phyloP scores from a whole-genome alignment of 2,797 vertebrate genomes.

The Malurus leucopterus region DNA sequence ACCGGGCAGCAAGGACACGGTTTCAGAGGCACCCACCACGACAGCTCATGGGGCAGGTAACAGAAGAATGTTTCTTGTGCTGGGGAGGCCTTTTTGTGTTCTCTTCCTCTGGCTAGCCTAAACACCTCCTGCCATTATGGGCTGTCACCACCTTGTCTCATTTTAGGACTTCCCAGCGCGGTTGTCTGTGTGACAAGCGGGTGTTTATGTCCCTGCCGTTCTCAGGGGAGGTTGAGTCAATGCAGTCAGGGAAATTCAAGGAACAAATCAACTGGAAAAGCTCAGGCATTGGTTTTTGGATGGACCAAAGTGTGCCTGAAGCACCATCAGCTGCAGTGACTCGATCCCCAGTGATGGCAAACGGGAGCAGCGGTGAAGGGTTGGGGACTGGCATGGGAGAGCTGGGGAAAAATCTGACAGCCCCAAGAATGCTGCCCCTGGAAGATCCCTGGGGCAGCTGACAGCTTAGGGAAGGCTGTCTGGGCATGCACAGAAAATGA shows the following conservation, averaged over 20 bases:
- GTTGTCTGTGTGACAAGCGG: neutral
- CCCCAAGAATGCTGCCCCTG: neutral
- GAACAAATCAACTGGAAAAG: neutral
- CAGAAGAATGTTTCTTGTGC: neutral
- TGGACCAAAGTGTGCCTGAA: neutral
- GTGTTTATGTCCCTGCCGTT: neutral
- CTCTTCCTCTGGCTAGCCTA: neutral
- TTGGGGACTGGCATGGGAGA: rapidly evolving
- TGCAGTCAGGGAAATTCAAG: neutral
- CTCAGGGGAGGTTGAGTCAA: neutral
- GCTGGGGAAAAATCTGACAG: neutral
- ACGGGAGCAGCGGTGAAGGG: rapidly evolving
- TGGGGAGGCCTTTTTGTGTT: neutral
- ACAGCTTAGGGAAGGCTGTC: neutral
- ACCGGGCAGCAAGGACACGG: neutral
- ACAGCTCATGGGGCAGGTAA: neutral
- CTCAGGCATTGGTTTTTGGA: rapidly evolving
- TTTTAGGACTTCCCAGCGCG: neutral
- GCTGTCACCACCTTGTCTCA: neutral
- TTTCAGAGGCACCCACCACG: neutral
- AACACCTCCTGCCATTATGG: neutral
- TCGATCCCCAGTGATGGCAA: neutral
- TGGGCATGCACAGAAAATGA: constrained; percentile 9
- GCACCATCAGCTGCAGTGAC: neutral
- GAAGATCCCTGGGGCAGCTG: neutral